Evolutionary conservation across 1,140 invertebrate species (phyloP), one percentile per base, ranked within the genome.

Genomic region (Triops longicaudatus): DNA sequence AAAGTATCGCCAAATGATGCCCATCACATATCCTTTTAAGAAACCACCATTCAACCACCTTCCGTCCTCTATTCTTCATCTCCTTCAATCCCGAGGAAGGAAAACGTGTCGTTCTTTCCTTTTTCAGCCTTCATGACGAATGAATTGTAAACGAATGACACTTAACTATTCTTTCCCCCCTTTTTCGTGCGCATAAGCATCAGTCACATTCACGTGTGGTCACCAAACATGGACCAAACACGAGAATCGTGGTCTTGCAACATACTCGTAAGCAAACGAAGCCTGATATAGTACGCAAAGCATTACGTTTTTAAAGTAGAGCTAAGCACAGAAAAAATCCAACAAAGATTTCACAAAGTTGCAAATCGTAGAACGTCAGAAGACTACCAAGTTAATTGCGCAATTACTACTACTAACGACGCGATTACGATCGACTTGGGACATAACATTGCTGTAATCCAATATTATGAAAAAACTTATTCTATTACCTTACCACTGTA

Each of bases 201-300:
- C 50, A 63, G 14, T 63, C 50, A 63, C 22, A 63, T 63, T 63
- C 50, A 63, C 50, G 10, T 63, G 50, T 63, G 50, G 50, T 63
- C 50, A 63, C 17, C 50, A n/a, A 63, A 63, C 50, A 63, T n/a
- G 50, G 50, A 17, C 4, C 50, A 22, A 63, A 63, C 50, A 63
- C 50, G 50, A 11, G 6, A 3, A n/a, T 37, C 7, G 31, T 37
- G 2, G 31, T 37, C 31, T 37, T 37, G 7, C 2, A 37, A 37
- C 31, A 37, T 4, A 37, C 31, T 37, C 31, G 31, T 37, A 37
- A 37, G 31, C 2, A 37, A 37, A 37, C 2, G 31, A 37, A 2
- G 31, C 31, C 7, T 37, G 2, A 7, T 4, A 37, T 7, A 37
- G 31, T 37, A 37, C 2, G 31, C 7, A 37, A 37, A 4, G 31